These are phyloP conservation scores for Clarias magur DNA, from an alignment of 2,113 vertebrate species.

Conservation along the genomic window DNA sequence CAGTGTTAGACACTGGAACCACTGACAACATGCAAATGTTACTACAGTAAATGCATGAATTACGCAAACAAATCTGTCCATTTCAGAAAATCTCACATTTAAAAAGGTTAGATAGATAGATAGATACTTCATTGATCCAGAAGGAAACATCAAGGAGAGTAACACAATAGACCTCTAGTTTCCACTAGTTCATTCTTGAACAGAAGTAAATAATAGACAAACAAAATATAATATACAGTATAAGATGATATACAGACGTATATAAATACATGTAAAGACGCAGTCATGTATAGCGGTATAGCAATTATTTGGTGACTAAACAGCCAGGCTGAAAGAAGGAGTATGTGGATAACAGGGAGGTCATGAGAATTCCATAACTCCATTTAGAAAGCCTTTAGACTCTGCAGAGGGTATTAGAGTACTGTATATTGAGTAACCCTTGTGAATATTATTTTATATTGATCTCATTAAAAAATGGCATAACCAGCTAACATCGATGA, in stretches of 20 bases:
- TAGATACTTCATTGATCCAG: no score
- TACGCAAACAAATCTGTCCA: neutral
- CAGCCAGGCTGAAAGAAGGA: neutral
- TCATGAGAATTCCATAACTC: neutral
- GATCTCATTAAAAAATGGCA: neutral
- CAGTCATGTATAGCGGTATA: neutral
- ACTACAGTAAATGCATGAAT: neutral
- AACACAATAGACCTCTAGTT: no score
- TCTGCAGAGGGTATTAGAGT: neutral
- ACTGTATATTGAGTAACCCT: neutral
- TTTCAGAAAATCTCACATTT: neutral
- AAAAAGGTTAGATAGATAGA: no score
- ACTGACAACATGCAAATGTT: neutral
- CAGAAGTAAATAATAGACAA: no score
- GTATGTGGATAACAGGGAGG: neutral
- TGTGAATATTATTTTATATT: neutral
- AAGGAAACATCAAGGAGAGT: no score
- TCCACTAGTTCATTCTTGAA: no score
- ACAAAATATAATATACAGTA: no score
- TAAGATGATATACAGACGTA: no score
- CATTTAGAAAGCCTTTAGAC: neutral
- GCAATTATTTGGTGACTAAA: neutral
- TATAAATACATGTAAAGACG: no score
- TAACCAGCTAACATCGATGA: constrained; percentile 1
- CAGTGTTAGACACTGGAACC: neutral